phyloP scores from a whole-genome alignment of 2,888 invertebrate species.

The Scotopteryx bipunctaria region DNA sequence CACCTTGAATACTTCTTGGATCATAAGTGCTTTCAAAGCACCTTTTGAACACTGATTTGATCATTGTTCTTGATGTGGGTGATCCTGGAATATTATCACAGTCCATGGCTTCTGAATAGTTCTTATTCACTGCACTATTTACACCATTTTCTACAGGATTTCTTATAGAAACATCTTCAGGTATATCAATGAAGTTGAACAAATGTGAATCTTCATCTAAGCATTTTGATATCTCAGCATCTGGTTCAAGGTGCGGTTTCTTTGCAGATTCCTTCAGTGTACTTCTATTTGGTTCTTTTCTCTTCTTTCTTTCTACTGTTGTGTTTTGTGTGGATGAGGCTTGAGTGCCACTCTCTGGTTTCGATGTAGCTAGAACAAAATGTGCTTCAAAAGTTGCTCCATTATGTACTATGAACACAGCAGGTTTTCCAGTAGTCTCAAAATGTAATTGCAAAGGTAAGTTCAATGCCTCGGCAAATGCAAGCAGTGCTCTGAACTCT shows the following conservation, averaged over 20 bases:
- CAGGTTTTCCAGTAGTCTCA: conserved; percentile 90
- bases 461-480: conserved; percentile 90
- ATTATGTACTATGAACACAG: conserved; percentile 89
- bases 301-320: conserved; percentile 56
- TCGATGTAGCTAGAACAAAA: conserved; percentile 91
- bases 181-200: conserved; percentile 75
- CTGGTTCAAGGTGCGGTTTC: conserved; percentile 56
- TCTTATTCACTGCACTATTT: conserved; percentile 33
- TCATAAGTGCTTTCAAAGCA: conserved; percentile 90
- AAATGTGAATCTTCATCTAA: conserved; percentile 78
- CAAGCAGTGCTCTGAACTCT: conserved; percentile 90
- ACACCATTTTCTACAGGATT: conserved; percentile 39
- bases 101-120: conserved; percentile 49
- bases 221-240: conserved; percentile 63
- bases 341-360: conserved; percentile 78
- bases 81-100: conserved; percentile 83
- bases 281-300: conserved; percentile 50
- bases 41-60: conserved; percentile 86
- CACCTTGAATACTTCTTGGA: conserved; percentile 82
- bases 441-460: conserved; percentile 88
- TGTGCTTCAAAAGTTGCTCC: conserved; percentile 89
- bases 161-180: conserved; percentile 47
- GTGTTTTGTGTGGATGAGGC: conserved; percentile 68
- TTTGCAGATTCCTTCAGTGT: conserved; percentile 49
- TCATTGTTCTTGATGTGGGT: conserved; percentile 83